Conservation (phyloP, 2,797 vertebrate genomes). For the Semotilus atromaculatus region DNA sequence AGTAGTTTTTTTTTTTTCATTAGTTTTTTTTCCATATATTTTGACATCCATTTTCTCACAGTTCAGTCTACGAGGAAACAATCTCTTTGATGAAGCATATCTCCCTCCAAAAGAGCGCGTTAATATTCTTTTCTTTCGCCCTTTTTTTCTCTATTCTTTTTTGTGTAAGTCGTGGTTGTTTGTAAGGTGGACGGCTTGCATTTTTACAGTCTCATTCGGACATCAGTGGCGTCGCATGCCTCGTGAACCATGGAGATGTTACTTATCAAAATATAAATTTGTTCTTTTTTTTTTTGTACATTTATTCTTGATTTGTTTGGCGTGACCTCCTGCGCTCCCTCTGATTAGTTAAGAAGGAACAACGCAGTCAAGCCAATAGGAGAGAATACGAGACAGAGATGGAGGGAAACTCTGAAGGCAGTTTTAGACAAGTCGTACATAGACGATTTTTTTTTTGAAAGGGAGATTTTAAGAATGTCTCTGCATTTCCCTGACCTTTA, state of each 20-base stretch:
- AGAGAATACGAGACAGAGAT: slow-evolving; percentile 15
- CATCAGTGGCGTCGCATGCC: slow-evolving; percentile 2
- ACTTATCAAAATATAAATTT: slow-evolving; percentile 56
- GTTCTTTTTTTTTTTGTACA: slow-evolving; percentile 46
- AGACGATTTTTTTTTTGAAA: slow-evolving; percentile 1
- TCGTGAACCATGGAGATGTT: slow-evolving; percentile 22
- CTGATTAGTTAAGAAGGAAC: slow-evolving; percentile 35
- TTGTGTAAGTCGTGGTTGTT: slow-evolving; percentile 36
- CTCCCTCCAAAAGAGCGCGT: not conserved
- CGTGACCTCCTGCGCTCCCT: slow-evolving; percentile 23
- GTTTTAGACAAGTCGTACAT: slow-evolving; percentile 23
- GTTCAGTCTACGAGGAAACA: slow-evolving; percentile 41
- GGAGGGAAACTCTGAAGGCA: slow-evolving; percentile 33
- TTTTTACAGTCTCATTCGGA: slow-evolving; percentile 17
- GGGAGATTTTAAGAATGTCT: slow-evolving; percentile 38
- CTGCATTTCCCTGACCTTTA: slow-evolving; percentile 39
- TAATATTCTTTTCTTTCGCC: slow-evolving; percentile 1
- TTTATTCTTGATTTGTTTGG: slow-evolving; percentile 42
- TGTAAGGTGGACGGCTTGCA: not conserved
- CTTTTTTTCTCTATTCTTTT: slow-evolving; percentile 1
- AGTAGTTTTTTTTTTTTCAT: slow-evolving; percentile 64
- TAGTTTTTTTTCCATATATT: slow-evolving; percentile 69
- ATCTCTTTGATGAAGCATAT: slow-evolving; percentile 27
- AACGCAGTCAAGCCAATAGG: slow-evolving; percentile 27
- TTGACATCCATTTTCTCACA: slow-evolving; percentile 47